Percentiles rank a stretch among this genome's conserved stretches.
phyloP scores from a whole-genome alignment of 2,113 vertebrate genomes.

The Microcebus lehilahytsara region DNA sequence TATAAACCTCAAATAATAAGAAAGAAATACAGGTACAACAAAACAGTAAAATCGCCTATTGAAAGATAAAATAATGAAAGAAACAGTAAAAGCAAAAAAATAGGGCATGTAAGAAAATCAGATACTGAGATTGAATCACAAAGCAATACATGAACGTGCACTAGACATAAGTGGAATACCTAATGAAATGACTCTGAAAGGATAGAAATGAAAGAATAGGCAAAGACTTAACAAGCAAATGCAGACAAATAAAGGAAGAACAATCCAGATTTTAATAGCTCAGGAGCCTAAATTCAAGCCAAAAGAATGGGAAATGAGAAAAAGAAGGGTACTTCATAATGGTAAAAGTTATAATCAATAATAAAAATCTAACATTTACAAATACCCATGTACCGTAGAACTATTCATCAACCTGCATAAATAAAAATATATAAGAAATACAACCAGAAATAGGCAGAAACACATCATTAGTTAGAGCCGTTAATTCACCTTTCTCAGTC shows the following conservation, averaged over 20 bases:
- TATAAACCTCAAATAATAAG: background rate
- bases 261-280: background rate
- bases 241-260: background rate
- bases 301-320: background rate
- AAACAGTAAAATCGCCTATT: background rate
- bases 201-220: background rate
- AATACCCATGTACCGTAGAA: background rate
- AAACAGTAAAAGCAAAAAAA: background rate
- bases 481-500: background rate
- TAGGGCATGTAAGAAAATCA: background rate
- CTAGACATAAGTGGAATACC: background rate
- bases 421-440: background rate
- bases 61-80: background rate
- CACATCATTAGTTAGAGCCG: background rate
- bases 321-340: background rate
- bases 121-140: background rate
- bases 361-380: background rate
- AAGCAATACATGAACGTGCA: background rate
- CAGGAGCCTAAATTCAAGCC: background rate
- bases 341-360: background rate
- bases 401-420: background rate
- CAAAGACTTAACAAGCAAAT: background rate
- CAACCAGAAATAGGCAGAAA: background rate
- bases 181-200: background rate
- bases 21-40: background rate